Percentiles rank a stretch among this genome's conserved stretches.
Evolutionary conservation across 2,888 invertebrate genomes (phyloP).

Genomic region (Eristalinus sepulchralis): DNA sequence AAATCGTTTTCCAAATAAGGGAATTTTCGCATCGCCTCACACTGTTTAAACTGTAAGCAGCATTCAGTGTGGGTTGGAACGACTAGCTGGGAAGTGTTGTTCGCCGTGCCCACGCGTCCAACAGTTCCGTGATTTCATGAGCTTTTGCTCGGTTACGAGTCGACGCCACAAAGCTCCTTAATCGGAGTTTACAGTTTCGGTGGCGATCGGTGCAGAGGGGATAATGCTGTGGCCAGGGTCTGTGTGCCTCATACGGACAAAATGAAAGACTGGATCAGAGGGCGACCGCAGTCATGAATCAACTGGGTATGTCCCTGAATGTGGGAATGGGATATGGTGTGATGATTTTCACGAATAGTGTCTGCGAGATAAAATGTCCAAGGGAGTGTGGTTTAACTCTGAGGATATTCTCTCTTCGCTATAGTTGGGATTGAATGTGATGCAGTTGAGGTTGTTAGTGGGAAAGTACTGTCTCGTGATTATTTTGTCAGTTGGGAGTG

Average conservation of each 20-base stretch:
- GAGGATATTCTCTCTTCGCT: neutral
- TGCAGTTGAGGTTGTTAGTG: neutral
- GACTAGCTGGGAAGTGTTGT: neutral
- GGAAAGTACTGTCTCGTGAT: neutral
- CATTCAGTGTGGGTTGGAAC: neutral
- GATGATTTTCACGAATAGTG: neutral
- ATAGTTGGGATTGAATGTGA: neutral
- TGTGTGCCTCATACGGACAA: neutral
- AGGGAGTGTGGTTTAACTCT: neutral
- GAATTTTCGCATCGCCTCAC: neutral
- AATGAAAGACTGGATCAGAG: neutral
- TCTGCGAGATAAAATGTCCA: neutral
- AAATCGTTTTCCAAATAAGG: neutral
- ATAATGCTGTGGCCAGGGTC: neutral
- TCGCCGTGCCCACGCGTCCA: neutral
- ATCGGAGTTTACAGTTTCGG: slow-evolving; percentile 1
- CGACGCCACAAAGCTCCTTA: slow-evolving; percentile 3
- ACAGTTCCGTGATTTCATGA: slow-evolving; percentile 15
- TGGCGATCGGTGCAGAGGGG: neutral
- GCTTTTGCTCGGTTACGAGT: neutral
- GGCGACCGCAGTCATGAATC: neutral
- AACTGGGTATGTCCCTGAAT: neutral
- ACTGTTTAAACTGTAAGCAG: neutral
- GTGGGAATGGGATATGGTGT: neutral
- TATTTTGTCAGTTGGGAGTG: neutral